phyloP scores from a whole-genome alignment of 2,113 vertebrate species.

The Ailuropoda melanoleuca region DNA sequence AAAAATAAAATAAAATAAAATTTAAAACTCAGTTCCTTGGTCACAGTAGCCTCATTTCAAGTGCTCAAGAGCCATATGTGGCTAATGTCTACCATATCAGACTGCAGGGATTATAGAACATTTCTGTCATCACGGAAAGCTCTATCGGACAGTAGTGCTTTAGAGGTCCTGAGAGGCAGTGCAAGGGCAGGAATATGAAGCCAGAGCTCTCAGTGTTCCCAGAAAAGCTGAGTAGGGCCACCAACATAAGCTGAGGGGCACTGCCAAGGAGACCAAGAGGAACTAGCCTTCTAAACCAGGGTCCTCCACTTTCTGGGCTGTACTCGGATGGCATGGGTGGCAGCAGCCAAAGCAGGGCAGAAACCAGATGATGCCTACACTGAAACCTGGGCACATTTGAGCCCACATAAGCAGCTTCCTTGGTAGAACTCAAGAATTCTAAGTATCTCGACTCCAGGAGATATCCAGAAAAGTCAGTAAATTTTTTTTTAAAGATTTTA shows the following conservation, averaged over 20 bases:
- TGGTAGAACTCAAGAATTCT: constrained; percentile 6
- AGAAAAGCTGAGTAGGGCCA: constrained; percentile 15
- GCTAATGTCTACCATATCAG: neutral
- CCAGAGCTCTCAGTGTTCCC: neutral
- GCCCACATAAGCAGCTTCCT: neutral
- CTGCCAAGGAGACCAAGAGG: neutral
- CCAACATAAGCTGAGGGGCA: neutral
- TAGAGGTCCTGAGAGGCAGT: neutral
- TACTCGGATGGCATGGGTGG: neutral
- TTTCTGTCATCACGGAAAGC: neutral
- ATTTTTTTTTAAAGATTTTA: too few relatives aligned
- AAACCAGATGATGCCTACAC: neutral
- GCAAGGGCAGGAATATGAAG: neutral
- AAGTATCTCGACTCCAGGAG: neutral
- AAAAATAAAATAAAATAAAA: constrained; percentile 28
- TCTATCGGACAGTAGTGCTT: neutral
- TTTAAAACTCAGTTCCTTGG: neutral
- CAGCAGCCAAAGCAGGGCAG: neutral
- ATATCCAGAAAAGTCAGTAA: constrained; percentile 49
- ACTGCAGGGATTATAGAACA: neutral
- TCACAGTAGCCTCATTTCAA: constrained; percentile 17
- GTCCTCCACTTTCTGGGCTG: neutral
- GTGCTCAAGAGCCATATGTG: neutral
- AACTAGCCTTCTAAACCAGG: neutral
- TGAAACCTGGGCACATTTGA: neutral